Evolutionary conservation across 2,888 invertebrate genomes (phyloP), one percentile per base, ranked within the genome.

Genomic region (Caenorhabditis doughertyi): DNA sequence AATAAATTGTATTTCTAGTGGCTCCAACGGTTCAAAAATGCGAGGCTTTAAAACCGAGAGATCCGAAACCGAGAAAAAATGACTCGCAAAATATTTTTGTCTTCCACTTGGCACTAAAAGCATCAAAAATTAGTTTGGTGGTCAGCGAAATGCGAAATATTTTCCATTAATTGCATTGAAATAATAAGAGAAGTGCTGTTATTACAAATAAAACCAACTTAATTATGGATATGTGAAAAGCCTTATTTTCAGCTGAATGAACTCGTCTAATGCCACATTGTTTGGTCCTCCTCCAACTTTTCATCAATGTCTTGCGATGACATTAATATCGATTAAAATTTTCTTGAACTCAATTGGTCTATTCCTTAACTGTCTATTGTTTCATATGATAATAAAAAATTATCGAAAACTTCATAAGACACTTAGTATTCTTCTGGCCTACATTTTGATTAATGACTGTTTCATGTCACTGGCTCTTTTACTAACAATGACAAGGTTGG

Each of bases 361-460:
- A 25, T 21, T 80, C 21, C 27, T 80, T n/a, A 80, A 80, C 27
- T 73, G 68, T 32, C 35, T 80, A 1, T 49, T 80, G 8, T 62
- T 80, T 18, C 74, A 73, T 55, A 23, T 80, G 32, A 80, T 80
- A 35, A 42, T 74, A 39, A 49, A 44, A 47, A 80, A 80, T 39
- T 64, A 55, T 56, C 68, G 39, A 8, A 80, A 73, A 62, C 39
- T 80, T 32, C 72, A 80, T 72, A 80, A 60, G 16, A 80, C 80
- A 8, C 74, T 80, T 32, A 67, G 67, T 39, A 80, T 80, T 8
- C 56, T 80, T 18, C 42, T 80, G 7, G 67, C 72, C 18, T 80
- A 80, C 47, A 80, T 68, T 27, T 64, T 80, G 5, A 55, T 80
- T 27, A 80, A 80, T 23, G 80, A 80, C 35, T 74, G 68, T 5